Base-by-base conservation (phyloP, 2,113 vertebrate genomes). In the Cyphomyrus discorhynchus region DNA sequence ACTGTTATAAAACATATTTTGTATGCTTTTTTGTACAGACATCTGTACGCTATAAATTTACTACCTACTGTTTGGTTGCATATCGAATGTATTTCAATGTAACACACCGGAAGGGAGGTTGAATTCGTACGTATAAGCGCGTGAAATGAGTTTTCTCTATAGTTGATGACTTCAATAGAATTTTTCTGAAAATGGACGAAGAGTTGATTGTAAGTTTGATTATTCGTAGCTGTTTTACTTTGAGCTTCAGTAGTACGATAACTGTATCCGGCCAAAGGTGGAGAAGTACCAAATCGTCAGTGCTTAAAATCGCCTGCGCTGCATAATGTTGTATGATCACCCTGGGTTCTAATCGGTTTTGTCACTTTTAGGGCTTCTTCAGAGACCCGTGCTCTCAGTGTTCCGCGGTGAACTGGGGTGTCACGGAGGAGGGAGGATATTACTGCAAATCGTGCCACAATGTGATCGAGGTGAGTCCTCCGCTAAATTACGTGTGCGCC, bases 381-480 rank as follows among this genome's bases (percentile, higher is more conserved):
- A 93, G 88, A 15, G 96, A 97, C 50, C 94, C 96, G 5, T 99
- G 98, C 62, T 91, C 89, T 0, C 96, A 96, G n/a, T 99, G 98
- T 52, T 94, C 94, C 0, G 96, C 94, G 0, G 95, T 99, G 83
- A 94, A 96, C 53, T 99, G 98, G 98, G 97, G 97, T 0, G 82
- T 99, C 47, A 97, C 97, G 0, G 97, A 98, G 0, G 97, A 97
- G 93, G 96, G 97, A 58, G 95, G 94, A 39, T 99, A 97, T 93
- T 99, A 97, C 89, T 99, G 98, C 90, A 96, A 92, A 86, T 96
- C 95, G 91, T 99, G 98, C 46, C 98, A 98, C 95, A 98, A 96
- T 47, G 95, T 99, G 87, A 98, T 96, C 88, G 98, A 99, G 93
- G 98, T 99, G 94, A 95, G 96, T 70, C 5, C 10, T 31, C 3